Conservation (phyloP, 1,140 invertebrate species). For the Caenorhabditis brenneri region DNA sequence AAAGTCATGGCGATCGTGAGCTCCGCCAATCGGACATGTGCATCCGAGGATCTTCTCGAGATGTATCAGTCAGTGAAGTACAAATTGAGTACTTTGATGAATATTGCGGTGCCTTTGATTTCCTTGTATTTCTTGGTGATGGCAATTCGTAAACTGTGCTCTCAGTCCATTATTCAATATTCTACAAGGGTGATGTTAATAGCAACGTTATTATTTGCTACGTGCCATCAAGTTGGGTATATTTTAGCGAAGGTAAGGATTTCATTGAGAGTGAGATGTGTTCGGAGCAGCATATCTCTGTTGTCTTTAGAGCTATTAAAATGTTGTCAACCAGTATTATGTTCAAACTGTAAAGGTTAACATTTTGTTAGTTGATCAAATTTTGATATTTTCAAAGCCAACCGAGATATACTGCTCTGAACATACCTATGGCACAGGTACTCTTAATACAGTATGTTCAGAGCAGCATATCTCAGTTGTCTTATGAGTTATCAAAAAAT, state of each 20-base stretch:
- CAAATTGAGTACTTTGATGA: neutral
- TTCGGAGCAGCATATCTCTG: too few species aligned
- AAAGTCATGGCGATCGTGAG: neutral
- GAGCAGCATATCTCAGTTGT: too few species aligned
- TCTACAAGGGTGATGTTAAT: slow-evolving; percentile 3
- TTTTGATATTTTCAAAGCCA: too few species aligned
- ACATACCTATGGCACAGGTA: too few species aligned
- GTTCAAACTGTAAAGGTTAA: too few species aligned
- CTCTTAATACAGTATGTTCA: too few species aligned
- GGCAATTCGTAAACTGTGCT: neutral
- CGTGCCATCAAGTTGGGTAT: neutral
- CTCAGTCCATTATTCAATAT: neutral
- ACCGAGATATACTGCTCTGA: too few species aligned
- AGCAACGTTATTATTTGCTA: neutral
- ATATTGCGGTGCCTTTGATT: neutral
- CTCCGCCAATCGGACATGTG: neutral
- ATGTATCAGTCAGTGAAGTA: neutral
- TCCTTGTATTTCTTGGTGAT: neutral
- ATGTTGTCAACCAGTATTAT: too few species aligned
- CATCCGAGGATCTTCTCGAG: neutral
- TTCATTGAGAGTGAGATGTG: too few species aligned
- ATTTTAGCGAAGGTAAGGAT: neutral
- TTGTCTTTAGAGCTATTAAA: too few species aligned
- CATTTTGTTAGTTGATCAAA: too few species aligned
- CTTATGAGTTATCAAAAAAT: too few species aligned